These are phyloP conservation scores for Thysanoteuthis rhombus DNA, from an alignment of 2,888 invertebrate genomes.

Conservation along the genomic window DNA sequence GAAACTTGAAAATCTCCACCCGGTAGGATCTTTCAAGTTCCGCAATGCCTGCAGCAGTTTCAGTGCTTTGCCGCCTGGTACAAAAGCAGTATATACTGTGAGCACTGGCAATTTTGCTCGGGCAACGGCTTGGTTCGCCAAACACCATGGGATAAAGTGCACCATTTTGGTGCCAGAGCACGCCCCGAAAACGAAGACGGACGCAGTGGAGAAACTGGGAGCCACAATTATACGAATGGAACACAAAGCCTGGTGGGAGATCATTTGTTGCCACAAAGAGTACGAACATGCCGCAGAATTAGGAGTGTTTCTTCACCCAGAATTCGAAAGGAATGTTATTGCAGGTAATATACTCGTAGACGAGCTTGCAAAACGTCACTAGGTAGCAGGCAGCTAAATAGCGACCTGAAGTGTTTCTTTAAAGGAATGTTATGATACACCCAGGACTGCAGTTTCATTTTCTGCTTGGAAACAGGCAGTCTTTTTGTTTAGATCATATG, in stretches of 20 bases:
- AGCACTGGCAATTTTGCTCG: conserved; percentile 65
- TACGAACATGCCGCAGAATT: conserved; percentile 41
- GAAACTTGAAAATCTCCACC: conserved; percentile 63
- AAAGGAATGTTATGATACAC: no score
- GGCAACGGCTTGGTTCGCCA: conserved; percentile 57
- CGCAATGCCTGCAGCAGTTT: conserved; percentile 61
- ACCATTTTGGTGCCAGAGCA: conserved; percentile 57
- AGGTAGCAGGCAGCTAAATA: no score
- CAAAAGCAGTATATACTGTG: conserved; percentile 58
- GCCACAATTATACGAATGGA: conserved; percentile 51
- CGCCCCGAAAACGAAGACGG: conserved; percentile 54
- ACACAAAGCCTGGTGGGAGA: conserved; percentile 60
- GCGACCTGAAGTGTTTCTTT: no score
- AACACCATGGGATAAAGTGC: conserved; percentile 47
- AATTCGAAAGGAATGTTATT: conserved; percentile 54
- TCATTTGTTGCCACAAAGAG: conserved; percentile 47
- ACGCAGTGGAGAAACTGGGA: conserved; percentile 46
- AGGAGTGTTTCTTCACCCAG: conserved; percentile 62
- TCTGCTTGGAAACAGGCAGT: no score
- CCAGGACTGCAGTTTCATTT: no score
- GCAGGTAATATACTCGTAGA: no score
- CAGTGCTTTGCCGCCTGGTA: conserved; percentile 39
- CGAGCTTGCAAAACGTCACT: no score
- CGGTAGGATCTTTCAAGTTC: conserved; percentile 63
- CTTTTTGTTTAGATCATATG: no score